Base-by-base conservation (phyloP, 2,888 invertebrate species). In the Melanostoma mellinum region DNA sequence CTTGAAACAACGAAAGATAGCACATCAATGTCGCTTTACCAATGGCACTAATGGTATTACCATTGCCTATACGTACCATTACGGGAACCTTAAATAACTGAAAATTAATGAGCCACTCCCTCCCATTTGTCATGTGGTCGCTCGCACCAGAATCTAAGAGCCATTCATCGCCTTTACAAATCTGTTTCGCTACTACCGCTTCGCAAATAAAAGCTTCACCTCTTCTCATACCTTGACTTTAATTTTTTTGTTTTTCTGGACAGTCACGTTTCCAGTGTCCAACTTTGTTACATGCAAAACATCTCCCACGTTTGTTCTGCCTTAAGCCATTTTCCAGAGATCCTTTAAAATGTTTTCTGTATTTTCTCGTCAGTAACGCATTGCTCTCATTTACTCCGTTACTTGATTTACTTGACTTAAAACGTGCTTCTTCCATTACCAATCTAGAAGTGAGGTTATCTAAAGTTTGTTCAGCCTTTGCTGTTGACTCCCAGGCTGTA, bases 371-470 rank as follows among this genome's bases (percentile, higher is more conserved):
- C 20, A 20, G 20, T 20, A 20, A 20, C 20, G 20, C 20, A 20
- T 20, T 20, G 20, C 20, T 20, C 20, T 20, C 20, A 20, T 20
- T 20, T 20, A 20, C 20, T 20, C 20, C 20, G 20, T 20, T 20
- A 20, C 1, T 20, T 20, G 20, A 20, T 20, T 20, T 20, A 20
- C 20, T 20, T 20, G 20, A 20, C 20, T 20, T 20, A 20, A 20
- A 20, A 20, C 20, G 20, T 6, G 86, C 78, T 76, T 87, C 86
- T 60, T 87, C 87, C 8, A 86, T 56, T 6, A 86, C 56, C 44
- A 87, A 68, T 30, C 87, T 53, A n/a, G 85, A 71, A 33, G 78
- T 82, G 40, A 88, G 68, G 42, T 86, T 85, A 6, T 86, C 77
- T 30, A 88, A 35, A 5, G 75, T 88, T 75, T 87, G 86, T 6